Evolutionary conservation across 2,888 invertebrate genomes (phyloP).

Genomic region (Caenorhabditis afra): DNA sequence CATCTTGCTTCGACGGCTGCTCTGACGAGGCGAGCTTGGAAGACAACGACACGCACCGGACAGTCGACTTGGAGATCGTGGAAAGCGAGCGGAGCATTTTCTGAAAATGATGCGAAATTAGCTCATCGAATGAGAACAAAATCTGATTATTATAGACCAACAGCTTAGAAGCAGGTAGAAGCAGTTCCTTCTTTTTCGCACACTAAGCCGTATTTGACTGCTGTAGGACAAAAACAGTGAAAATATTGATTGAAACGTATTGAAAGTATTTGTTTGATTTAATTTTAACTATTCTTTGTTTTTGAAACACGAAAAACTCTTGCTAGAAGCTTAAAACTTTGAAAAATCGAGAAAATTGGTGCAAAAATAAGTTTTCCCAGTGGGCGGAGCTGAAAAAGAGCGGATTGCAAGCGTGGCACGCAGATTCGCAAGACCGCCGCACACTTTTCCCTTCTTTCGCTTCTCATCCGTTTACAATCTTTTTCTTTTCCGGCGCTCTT

Average conservation of each 20-base stretch:
- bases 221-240: not conserved
- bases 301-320: too few species aligned
- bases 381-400: constrained; percentile 37
- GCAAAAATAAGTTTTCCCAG: too few species aligned
- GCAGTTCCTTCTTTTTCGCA: not conserved
- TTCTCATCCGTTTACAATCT: not conserved
- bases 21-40: constrained; percentile 42
- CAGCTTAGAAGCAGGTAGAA: too few species aligned
- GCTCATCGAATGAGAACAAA: not conserved
- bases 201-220: not conserved
- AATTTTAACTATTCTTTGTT: too few species aligned
- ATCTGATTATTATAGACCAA: not conserved
- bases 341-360: too few species aligned
- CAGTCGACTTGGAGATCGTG: constrained; percentile 47
- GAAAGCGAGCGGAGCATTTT: constrained; percentile 61
- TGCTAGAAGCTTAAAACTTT: too few species aligned
- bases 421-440: constrained; percentile 39
- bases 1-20: constrained; percentile 57
- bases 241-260: not conserved
- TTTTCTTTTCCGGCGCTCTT: constrained; percentile 12
- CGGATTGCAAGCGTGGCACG: constrained; percentile 35
- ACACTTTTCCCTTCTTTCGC: constrained; percentile 6
- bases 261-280: too few species aligned
- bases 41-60: constrained; percentile 49
- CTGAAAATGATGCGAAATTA: constrained; percentile 9